Percentiles rank a stretch among this genome's conserved stretches.
Evolutionary conservation across 2,888 invertebrate genomes (phyloP).

Genomic region (Cordilura impudica): DNA sequence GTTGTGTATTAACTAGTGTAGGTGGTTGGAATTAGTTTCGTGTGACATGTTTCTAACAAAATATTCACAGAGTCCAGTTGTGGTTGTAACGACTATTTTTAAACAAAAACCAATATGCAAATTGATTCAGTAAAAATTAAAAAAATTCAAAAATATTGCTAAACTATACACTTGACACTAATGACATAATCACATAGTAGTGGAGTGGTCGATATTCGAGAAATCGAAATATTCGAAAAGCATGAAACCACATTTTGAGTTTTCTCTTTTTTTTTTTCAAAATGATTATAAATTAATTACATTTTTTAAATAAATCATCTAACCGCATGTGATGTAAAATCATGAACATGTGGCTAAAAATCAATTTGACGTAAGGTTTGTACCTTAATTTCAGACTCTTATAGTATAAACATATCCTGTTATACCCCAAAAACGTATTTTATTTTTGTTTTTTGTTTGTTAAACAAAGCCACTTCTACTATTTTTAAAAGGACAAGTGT

Average conservation of each 20-base stretch:
- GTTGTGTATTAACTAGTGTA: background rate
- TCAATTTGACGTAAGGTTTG: no score
- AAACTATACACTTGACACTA: conserved; percentile 11
- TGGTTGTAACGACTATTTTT: background rate
- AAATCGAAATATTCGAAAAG: conserved; percentile 7
- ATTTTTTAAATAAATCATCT: no score
- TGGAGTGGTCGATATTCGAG: background rate
- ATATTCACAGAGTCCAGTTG: background rate
- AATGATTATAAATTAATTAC: background rate
- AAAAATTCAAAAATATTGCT: background rate
- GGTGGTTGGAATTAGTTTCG: background rate
- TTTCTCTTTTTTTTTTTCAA: background rate
- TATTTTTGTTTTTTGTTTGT: no score
- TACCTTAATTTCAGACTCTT: no score
- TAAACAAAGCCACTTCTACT: no score
- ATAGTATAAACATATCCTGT: no score
- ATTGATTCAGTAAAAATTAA: background rate
- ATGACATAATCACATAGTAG: conserved; percentile 39
- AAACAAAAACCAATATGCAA: background rate
- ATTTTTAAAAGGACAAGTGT: no score
- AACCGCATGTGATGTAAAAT: no score
- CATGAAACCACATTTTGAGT: background rate
- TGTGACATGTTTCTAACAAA: background rate
- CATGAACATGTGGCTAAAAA: no score
- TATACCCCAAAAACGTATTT: no score